Evolutionary conservation across 1,140 invertebrate genomes (phyloP).

Genomic region (Zaprionus nigranus): DNA sequence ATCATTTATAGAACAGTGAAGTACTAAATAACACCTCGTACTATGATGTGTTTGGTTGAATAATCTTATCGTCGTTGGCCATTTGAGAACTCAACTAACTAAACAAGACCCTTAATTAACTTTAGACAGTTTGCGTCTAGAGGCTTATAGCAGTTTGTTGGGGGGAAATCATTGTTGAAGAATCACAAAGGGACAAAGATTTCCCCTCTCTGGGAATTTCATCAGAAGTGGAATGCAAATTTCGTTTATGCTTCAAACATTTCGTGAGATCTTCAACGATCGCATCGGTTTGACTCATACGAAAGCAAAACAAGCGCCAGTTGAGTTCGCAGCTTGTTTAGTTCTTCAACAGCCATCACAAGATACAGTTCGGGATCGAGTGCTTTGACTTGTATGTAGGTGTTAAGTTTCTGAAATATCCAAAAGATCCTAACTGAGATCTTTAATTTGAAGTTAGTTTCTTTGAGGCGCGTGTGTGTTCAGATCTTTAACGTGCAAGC

Average conservation of each 20-base stretch:
- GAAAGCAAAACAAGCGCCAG: background rate
- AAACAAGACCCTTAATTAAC: constrained; percentile 27
- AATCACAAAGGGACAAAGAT: too few relatives aligned
- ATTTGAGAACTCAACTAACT: constrained; percentile 13
- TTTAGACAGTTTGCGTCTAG: constrained; percentile 11
- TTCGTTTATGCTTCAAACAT: background rate
- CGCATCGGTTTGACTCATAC: background rate
- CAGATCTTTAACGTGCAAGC: too few relatives aligned
- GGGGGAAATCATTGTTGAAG: background rate
- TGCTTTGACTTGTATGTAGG: background rate
- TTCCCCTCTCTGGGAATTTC: background rate
- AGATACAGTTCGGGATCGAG: background rate
- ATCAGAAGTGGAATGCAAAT: constrained; percentile 1
- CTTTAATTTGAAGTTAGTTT: background rate
- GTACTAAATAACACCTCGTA: background rate
- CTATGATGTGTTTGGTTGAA: background rate
- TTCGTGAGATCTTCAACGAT: background rate
- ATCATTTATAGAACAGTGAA: background rate
- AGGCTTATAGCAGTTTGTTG: constrained; percentile 2
- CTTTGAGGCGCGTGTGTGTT: background rate
- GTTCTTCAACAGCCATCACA: background rate
- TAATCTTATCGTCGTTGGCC: constrained; percentile 39
- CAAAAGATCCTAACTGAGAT: too few relatives aligned
- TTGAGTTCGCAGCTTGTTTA: background rate
- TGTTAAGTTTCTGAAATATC: background rate